Percentiles rank a stretch among this genome's conserved stretches.
Evolutionary conservation across 2,888 invertebrate genomes (phyloP).

Genomic region (Pegoplata infirma): DNA sequence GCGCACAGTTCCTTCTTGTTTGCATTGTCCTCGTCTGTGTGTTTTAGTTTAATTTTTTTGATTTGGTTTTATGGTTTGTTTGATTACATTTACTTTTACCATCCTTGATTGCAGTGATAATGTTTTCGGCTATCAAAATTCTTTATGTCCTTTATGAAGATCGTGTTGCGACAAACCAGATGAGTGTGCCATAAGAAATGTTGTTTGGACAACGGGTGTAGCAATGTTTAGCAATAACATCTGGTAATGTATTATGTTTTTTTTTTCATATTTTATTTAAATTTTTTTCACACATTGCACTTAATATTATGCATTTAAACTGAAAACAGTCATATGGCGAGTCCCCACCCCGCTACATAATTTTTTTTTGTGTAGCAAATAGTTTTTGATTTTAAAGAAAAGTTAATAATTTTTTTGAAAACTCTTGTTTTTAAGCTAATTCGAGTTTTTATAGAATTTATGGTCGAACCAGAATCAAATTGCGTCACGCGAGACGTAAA

Average conservation of each 20-base stretch:
- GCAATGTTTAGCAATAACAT: background rate
- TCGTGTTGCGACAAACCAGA: constrained; percentile 50
- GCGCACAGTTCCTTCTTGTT: constrained; percentile 9
- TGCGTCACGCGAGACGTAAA: too few species aligned
- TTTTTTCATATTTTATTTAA: too few species aligned
- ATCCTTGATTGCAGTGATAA: constrained; percentile 50
- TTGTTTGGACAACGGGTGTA: background rate
- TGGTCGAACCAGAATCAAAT: too few species aligned
- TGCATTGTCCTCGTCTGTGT: constrained; percentile 2
- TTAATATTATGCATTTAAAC: too few species aligned
- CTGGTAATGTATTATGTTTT: background rate
- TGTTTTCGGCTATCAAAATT: constrained; percentile 21
- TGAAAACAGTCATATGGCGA: too few species aligned
- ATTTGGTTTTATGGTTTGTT: constrained; percentile 57
- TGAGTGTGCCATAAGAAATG: constrained; percentile 34
- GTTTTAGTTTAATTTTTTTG: background rate
- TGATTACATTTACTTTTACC: constrained; percentile 41
- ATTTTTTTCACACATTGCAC: too few species aligned
- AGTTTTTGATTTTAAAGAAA: too few species aligned
- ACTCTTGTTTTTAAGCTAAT: too few species aligned
- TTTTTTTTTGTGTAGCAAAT: too few species aligned
- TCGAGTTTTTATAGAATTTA: too few species aligned
- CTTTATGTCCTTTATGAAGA: constrained; percentile 13
- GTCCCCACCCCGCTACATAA: too few species aligned
- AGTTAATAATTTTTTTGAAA: too few species aligned